These are phyloP conservation scores for Casuarius casuarius DNA, from an alignment of 2,113 vertebrate species.

Conservation along the genomic window DNA sequence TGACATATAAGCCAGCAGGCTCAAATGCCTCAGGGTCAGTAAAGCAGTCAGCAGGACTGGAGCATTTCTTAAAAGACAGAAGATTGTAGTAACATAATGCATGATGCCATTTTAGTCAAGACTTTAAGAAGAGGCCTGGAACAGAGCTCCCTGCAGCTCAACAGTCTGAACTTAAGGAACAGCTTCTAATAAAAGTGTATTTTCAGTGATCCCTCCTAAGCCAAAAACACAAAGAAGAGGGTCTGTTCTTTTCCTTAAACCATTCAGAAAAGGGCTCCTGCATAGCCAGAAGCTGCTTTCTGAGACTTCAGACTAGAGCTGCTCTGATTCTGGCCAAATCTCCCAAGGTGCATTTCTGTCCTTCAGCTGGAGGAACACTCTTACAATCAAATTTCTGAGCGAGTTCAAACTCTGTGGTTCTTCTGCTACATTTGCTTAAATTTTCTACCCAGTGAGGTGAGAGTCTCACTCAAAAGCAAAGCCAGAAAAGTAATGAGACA, in stretches of 20 bases:
- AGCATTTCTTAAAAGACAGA: not conserved
- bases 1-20: not conserved
- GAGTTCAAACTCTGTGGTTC: not conserved
- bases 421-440: not conserved
- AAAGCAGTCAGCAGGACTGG: not conserved
- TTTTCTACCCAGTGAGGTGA: not conserved
- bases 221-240: not conserved
- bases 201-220: not conserved
- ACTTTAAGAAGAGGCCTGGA: not conserved
- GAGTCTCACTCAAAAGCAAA: not conserved
- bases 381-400: not conserved
- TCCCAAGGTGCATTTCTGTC: not conserved
- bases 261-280: not conserved
- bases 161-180: not conserved
- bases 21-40: not conserved
- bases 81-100: not conserved
- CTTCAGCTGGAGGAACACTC: not conserved
- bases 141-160: not conserved
- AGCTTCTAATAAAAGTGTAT: not conserved
- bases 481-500: not conserved
- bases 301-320: not conserved
- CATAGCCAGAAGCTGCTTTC: not conserved
- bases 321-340: not conserved
- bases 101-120: not conserved
- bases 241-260: not conserved